These are phyloP conservation scores for Trichogramma evanescens DNA, from an alignment of 2,888 invertebrate genomes.

Conservation along the genomic window DNA sequence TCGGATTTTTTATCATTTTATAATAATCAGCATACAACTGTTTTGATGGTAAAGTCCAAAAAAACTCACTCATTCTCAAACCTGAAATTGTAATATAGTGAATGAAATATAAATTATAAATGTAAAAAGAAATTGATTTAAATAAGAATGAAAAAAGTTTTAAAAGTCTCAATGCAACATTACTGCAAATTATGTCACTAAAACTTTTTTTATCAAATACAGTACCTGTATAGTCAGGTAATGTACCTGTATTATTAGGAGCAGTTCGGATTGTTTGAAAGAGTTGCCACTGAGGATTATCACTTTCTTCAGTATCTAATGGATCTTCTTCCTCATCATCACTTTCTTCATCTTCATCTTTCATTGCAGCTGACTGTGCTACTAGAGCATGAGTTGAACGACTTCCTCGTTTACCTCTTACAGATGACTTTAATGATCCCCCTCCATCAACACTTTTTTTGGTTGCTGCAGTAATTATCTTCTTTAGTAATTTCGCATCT, in stretches of 20 bases:
- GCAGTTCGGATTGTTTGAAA: slow-evolving; percentile 73
- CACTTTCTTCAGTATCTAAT: slow-evolving; percentile 48
- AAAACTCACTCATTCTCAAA: slow-evolving; percentile 81
- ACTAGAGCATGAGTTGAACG: slow-evolving; percentile 50
- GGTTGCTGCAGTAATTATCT: slow-evolving; percentile 54
- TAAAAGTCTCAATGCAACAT: background rate
- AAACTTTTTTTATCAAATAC: background rate
- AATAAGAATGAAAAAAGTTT: background rate
- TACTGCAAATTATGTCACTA: background rate
- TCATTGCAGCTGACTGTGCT: slow-evolving; percentile 56
- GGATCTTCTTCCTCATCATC: slow-evolving; percentile 58
- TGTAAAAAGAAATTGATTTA: background rate
- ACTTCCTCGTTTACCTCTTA: slow-evolving; percentile 43
- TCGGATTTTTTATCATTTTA: slow-evolving; percentile 90
- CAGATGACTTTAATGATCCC: slow-evolving; percentile 36
- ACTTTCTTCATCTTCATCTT: slow-evolving; percentile 58
- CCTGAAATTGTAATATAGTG: slow-evolving; percentile 48
- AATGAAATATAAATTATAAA: background rate
- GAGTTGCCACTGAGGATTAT: slow-evolving; percentile 85
- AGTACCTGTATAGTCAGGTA: background rate
- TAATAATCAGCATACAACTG: slow-evolving; percentile 95
- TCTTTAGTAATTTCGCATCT: slow-evolving; percentile 83
- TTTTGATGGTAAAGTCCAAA: slow-evolving; percentile 86
- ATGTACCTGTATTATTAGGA: slow-evolving; percentile 50
- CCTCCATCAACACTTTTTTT: slow-evolving; percentile 37